These are phyloP conservation scores for Hepsetus odoe DNA, from an alignment of 2,113 vertebrate genomes.

Conservation along the genomic window DNA sequence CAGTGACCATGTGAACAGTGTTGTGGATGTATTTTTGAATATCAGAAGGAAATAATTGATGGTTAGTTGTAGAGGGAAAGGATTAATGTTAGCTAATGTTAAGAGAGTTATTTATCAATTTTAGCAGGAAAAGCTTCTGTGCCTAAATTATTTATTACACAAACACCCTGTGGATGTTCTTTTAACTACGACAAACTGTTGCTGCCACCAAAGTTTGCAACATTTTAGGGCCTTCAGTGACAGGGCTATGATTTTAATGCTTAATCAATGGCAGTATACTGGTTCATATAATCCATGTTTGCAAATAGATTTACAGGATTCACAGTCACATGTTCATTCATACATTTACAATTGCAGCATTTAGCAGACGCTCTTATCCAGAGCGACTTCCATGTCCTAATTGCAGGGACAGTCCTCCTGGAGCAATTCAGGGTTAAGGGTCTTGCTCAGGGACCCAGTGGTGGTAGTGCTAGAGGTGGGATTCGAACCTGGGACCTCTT, in stretches of 20 bases:
- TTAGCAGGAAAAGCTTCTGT: neutral
- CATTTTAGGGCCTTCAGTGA: conserved; percentile 2
- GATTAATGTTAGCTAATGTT: conserved; percentile 16
- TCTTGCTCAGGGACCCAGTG: too few species aligned
- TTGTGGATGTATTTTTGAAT: conserved; percentile 13
- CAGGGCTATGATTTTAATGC: neutral
- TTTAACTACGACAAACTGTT: conserved; percentile 1
- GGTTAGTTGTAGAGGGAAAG: neutral
- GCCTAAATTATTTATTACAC: conserved; percentile 18
- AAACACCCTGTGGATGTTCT: neutral
- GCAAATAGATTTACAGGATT: neutral
- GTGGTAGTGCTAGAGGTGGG: too few species aligned
- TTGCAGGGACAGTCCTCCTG: too few species aligned
- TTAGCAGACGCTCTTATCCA: too few species aligned
- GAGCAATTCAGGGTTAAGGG: too few species aligned
- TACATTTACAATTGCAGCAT: too few species aligned
- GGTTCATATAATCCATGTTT: neutral
- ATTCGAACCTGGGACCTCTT: too few species aligned
- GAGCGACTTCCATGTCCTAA: too few species aligned
- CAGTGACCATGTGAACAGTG: neutral
- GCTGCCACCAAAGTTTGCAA: neutral
- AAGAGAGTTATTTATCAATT: conserved; percentile 27
- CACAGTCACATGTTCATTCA: neutral
- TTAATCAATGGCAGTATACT: neutral
- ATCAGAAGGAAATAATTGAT: conserved; percentile 28